These are phyloP conservation scores for Ceriagrion tenellum DNA, from an alignment of 2,888 invertebrate genomes.

Conservation along the genomic window DNA sequence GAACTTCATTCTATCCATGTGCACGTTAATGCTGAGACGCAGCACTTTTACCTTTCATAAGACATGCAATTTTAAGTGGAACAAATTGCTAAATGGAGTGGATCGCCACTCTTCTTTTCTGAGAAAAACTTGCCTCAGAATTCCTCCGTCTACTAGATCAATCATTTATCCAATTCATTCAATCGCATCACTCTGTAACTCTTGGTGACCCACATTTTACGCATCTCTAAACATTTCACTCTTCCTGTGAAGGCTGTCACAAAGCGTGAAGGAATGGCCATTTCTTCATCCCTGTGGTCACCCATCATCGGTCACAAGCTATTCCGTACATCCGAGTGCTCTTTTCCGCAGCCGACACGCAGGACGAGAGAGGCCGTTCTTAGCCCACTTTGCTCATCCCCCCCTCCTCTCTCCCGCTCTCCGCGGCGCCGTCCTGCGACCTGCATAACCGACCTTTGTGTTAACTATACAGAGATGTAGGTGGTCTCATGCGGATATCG, in stretches of 20 bases:
- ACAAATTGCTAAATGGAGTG: not conserved
- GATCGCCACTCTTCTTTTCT: not conserved
- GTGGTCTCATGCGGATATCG: constrained; percentile 6
- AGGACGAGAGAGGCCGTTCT: not conserved
- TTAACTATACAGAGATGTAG: constrained; percentile 1
- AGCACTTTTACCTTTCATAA: not conserved
- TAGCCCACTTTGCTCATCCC: constrained; percentile 27
- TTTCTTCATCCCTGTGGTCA: not conserved
- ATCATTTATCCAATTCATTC: not conserved
- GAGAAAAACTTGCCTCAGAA: not conserved
- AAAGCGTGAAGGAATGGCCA: constrained; percentile 34
- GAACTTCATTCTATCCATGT: no score
- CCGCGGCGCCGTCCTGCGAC: not conserved
- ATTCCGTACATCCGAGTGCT: not conserved
- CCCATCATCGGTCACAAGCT: constrained; percentile 32
- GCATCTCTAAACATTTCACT: constrained; percentile 31
- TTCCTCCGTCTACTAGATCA: not conserved
- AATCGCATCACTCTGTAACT: not conserved
- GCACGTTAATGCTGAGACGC: no score
- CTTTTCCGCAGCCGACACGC: not conserved
- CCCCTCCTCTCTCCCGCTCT: not conserved
- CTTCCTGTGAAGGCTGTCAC: constrained; percentile 36
- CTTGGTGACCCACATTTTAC: not conserved
- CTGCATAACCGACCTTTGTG: constrained; percentile 51
- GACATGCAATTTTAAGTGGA: not conserved